phyloP scores from a whole-genome alignment of 2,113 vertebrate species.

The Helogale parvula region DNA sequence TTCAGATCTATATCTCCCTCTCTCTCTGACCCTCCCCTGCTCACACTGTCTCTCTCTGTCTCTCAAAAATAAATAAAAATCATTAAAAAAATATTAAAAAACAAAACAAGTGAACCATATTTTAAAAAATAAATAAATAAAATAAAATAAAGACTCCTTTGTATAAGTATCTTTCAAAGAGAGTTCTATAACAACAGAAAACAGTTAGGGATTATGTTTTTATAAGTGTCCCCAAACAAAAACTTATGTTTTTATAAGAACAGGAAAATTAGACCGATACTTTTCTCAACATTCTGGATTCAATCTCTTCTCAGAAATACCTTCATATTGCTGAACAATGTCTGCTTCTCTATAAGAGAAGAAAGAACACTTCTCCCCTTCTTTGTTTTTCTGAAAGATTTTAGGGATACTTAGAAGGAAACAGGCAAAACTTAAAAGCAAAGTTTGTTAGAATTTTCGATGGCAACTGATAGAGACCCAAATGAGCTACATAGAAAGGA shows the following conservation, averaged over 20 bases:
- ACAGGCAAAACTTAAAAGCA: neutral
- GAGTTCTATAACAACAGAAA: slow-evolving; percentile 34
- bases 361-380: neutral
- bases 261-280: neutral
- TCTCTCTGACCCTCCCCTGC: too few species aligned
- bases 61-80: too few species aligned
- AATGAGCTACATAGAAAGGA: neutral
- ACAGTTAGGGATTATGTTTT: neutral
- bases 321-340: neutral
- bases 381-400: neutral
- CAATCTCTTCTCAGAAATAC: neutral
- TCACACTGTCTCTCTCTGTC: too few species aligned
- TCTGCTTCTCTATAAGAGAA: neutral
- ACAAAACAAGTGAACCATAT: too few species aligned
- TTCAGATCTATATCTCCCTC: too few species aligned
- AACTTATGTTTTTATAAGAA: too few species aligned
- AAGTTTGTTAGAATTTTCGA: neutral
- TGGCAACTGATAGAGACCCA: neutral
- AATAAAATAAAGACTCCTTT: neutral
- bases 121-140: too few species aligned
- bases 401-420: neutral
- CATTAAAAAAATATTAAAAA: too few species aligned
- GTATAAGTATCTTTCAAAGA: neutral
- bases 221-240: neutral
- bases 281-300: neutral